phyloP scores from a whole-genome alignment of 2,888 invertebrate genomes.

The Sinopyrophorus schimmeli region DNA sequence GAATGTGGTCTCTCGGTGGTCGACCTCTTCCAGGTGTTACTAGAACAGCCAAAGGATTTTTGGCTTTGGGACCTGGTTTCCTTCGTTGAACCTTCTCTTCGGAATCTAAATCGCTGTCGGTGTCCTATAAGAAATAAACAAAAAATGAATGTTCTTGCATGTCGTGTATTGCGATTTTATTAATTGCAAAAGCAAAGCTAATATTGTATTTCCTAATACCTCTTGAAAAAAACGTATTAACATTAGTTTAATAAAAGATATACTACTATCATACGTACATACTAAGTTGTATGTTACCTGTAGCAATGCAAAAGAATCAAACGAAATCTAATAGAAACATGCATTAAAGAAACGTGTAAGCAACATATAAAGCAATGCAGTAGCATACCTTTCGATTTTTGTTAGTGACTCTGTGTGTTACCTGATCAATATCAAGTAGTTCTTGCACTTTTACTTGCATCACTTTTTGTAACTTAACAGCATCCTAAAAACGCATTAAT shows the following conservation, averaged over 20 bases:
- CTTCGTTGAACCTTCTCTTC: conserved; percentile 45
- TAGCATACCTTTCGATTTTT: conserved; percentile 53
- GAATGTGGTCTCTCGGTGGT: conserved; percentile 55
- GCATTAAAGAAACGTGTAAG: conserved; percentile 12
- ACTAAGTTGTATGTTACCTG: conserved; percentile 7
- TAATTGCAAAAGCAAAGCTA: conserved; percentile 16
- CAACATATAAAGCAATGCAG: conserved; percentile 38
- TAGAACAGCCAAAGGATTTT: conserved; percentile 37
- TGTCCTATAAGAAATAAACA: conserved; percentile 50
- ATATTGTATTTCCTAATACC: conserved; percentile 1
- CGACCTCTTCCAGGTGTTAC: conserved; percentile 45
- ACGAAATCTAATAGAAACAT: conserved; percentile 17
- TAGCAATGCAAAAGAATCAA: not conserved
- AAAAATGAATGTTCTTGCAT: conserved; percentile 2
- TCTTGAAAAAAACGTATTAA: not conserved
- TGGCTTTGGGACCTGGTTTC: conserved; percentile 48
- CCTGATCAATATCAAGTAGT: conserved; percentile 66
- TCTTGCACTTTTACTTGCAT: conserved; percentile 74
- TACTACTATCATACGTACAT: not conserved
- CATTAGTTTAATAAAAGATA: not conserved
- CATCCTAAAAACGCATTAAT: conserved; percentile 58
- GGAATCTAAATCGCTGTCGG: conserved; percentile 58
- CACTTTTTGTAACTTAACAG: conserved; percentile 71
- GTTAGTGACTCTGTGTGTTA: conserved; percentile 58
- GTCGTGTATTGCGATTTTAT: conserved; percentile 1